Evolutionary conservation across 2,797 vertebrate species (phyloP).

Genomic region (Gallinago solitaria): DNA sequence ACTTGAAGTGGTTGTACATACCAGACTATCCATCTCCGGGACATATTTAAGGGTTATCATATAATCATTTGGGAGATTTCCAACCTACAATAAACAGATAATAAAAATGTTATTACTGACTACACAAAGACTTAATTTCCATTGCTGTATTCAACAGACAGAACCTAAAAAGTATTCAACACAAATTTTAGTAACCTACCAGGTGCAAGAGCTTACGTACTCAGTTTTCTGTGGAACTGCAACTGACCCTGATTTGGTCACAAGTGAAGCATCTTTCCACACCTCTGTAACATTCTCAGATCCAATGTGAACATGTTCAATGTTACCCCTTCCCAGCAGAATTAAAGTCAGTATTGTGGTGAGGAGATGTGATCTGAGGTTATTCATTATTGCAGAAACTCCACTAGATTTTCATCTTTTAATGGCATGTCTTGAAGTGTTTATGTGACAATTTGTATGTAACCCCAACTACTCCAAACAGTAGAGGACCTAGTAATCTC

Average conservation of each 20-base stretch:
- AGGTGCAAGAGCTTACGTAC: background rate
- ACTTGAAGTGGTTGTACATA: slow-evolving; percentile 70
- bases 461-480: background rate
- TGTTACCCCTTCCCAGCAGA: background rate
- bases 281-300: background rate
- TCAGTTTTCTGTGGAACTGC: background rate
- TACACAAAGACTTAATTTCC: background rate
- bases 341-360: background rate
- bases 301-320: background rate
- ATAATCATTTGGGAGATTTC: slow-evolving; percentile 86
- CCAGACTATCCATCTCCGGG: slow-evolving; percentile 80
- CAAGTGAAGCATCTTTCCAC: background rate
- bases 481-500: background rate
- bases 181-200: background rate
- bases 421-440: background rate
- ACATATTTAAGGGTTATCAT: slow-evolving; percentile 83
- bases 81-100: slow-evolving; percentile 73
- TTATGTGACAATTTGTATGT: background rate
- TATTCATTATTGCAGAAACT: background rate
- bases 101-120: background rate
- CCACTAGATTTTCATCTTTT: background rate
- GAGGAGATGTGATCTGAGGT: background rate
- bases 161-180: background rate
- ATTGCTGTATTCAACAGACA: background rate
- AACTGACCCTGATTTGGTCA: background rate